phyloP scores from a whole-genome alignment of 2,888 invertebrate genomes.

The Phalera bucephala region DNA sequence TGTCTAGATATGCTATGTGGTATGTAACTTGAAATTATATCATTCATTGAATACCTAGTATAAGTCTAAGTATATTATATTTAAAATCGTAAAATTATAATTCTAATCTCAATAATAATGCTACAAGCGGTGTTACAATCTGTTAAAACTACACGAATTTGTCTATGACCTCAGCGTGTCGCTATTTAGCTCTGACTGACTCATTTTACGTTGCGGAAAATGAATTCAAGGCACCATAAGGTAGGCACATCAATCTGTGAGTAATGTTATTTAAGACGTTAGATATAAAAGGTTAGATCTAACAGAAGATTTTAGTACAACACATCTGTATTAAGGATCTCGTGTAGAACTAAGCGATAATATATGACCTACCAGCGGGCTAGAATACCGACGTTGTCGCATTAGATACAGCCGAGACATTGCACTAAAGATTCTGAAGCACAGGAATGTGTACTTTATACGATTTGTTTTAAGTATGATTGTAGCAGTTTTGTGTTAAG shows the following conservation, averaged over 20 bases:
- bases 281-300: too few species aligned
- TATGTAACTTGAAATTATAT: too few species aligned
- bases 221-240: slow-evolving; percentile 19
- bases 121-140: not conserved
- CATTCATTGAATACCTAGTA: too few species aligned
- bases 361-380: slow-evolving; percentile 42
- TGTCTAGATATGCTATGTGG: too few species aligned
- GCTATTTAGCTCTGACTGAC: slow-evolving; percentile 50
- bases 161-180: slow-evolving; percentile 64
- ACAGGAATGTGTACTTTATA: slow-evolving; percentile 67
- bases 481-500: slow-evolving; percentile 46
- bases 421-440: slow-evolving; percentile 40
- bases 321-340: slow-evolving; percentile 32
- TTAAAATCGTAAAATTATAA: too few species aligned
- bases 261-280: too few species aligned
- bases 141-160: not conserved
- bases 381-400: slow-evolving; percentile 40
- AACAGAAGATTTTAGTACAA: too few species aligned
- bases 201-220: slow-evolving; percentile 41
- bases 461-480: slow-evolving; percentile 52
- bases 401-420: slow-evolving; percentile 57
- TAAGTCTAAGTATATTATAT: too few species aligned
- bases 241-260: slow-evolving; percentile 6
- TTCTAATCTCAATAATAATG: not conserved
- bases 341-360: slow-evolving; percentile 48